A percentile compares a stretch with the other conserved stretches of the same genome.
phyloP scores from a whole-genome alignment of 2,113 vertebrate species.

The Apodemus speciosus region DNA sequence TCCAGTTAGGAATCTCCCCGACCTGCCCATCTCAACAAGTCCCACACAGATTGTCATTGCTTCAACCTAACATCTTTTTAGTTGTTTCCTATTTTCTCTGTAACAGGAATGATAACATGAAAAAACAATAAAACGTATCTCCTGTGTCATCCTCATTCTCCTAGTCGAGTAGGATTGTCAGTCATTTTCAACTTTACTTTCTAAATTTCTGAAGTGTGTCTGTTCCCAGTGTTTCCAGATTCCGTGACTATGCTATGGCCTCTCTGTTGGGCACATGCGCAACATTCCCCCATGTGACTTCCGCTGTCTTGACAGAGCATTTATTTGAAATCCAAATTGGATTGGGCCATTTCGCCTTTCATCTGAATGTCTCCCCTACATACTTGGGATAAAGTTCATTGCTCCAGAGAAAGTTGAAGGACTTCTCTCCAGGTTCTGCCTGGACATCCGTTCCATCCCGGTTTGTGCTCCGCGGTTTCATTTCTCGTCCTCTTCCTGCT shows the following conservation, averaged over 20 bases:
- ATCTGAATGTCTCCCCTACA: not conserved
- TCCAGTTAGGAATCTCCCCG: not conserved
- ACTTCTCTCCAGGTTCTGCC: not conserved
- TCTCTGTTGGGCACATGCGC: not conserved
- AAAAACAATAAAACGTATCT: not conserved
- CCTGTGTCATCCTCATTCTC: not conserved
- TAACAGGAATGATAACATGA: not conserved
- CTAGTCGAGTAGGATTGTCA: not conserved
- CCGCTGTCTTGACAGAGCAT: not conserved
- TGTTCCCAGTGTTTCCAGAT: not conserved
- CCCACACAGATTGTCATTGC: not conserved
- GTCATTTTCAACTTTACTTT: constrained; percentile 14
- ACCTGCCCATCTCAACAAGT: not conserved
- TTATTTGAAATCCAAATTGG: not conserved
- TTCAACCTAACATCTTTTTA: not conserved
- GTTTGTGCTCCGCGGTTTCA: not conserved
- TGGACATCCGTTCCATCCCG: not conserved
- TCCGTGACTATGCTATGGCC: not conserved
- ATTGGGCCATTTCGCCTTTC: not conserved
- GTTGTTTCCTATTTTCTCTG: not conserved
- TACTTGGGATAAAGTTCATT: not conserved
- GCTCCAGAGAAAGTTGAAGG: not conserved
- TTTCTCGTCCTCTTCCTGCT: not conserved
- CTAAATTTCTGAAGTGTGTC: not conserved
- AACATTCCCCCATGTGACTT: not conserved